Conservation (phyloP, 2,888 invertebrate genomes). For the Hemicrepidius hirtus region DNA sequence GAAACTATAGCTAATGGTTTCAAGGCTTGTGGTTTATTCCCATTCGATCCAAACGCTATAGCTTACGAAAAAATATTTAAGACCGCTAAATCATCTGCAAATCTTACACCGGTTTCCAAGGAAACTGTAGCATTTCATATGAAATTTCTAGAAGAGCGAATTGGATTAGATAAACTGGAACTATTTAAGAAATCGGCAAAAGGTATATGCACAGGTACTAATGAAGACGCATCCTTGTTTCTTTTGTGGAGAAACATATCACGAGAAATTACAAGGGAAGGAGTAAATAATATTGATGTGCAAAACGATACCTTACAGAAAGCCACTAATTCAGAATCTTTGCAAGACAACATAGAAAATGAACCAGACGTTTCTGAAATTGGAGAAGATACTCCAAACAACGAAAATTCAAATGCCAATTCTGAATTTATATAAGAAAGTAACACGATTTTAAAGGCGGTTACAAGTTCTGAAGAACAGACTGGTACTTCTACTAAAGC, state of each 20-base stretch:
- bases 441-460: too few species aligned
- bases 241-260: not conserved
- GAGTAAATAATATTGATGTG: not conserved
- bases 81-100: not conserved
- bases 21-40: not conserved
- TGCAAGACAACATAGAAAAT: too few species aligned
- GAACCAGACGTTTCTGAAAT: too few species aligned
- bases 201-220: not conserved
- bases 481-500: too few species aligned
- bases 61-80: not conserved
- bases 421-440: too few species aligned
- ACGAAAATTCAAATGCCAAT: too few species aligned
- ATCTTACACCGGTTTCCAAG: too few species aligned
- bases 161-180: slow-evolving; percentile 1
- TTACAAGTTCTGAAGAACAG: too few species aligned
- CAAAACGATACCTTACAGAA: not conserved
- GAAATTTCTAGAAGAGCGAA: not conserved
- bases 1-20: not conserved
- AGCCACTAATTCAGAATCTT: not conserved
- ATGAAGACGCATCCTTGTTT: slow-evolving; percentile 1
- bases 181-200: not conserved
- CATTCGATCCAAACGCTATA: slow-evolving; percentile 11
- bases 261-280: not conserved
- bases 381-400: too few species aligned
- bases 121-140: not conserved